Conservation (phyloP, 2,797 vertebrate species). For the Rhynchotus rufescens region DNA sequence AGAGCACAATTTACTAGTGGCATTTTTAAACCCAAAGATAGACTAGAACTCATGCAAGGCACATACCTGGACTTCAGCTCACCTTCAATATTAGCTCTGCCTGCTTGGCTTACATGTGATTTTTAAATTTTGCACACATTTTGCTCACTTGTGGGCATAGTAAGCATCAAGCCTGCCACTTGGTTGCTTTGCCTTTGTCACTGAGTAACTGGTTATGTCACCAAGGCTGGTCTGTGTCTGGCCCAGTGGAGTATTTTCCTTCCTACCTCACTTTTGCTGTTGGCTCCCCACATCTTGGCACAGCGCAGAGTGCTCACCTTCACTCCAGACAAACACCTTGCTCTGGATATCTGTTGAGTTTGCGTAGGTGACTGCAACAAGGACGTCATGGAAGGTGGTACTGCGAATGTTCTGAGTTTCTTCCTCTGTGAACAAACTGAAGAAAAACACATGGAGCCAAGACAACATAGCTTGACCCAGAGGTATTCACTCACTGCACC, state of each 20-base stretch:
- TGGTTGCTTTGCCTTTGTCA: fast-evolving
- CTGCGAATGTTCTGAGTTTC: slow-evolving; percentile 83
- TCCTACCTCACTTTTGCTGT: neutral
- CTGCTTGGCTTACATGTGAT: neutral
- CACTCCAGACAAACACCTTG: slow-evolving; percentile 85
- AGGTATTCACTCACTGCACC: neutral
- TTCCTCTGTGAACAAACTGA: slow-evolving; percentile 87
- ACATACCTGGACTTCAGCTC: neutral
- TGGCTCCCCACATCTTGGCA: fast-evolving
- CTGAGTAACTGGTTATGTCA: neutral
- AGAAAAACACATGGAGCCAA: neutral
- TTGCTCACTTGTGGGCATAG: neutral
- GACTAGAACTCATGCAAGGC: neutral
- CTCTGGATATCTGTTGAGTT: slow-evolving; percentile 76
- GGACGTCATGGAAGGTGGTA: slow-evolving; percentile 81
- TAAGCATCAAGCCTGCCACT: neutral
- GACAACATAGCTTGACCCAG: neutral
- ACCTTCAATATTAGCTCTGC: neutral
- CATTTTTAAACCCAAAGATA: neutral
- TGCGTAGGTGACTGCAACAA: slow-evolving; percentile 78
- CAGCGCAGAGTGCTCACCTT: slow-evolving; percentile 77
- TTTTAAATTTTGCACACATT: neutral
- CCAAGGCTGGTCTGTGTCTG: neutral
- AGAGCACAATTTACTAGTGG: neutral
- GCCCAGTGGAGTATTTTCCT: neutral